Conservation (phyloP, 2,797 vertebrate species). For the Mus caroli region DNA sequence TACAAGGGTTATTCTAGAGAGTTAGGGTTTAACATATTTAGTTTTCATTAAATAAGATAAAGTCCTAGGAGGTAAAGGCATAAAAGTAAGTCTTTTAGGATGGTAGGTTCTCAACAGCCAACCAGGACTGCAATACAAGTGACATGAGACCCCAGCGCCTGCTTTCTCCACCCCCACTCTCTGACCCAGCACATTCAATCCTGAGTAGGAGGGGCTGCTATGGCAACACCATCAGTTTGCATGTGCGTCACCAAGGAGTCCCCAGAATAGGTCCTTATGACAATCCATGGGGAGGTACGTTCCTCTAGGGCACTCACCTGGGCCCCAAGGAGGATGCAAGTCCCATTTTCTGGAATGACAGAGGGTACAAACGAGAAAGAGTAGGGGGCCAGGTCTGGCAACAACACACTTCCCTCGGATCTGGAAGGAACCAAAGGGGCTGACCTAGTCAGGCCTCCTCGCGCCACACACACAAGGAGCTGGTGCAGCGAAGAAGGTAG, state of each 20-base stretch:
- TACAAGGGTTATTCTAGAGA: not conserved
- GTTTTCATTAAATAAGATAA: not conserved
- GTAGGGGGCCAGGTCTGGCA: not conserved
- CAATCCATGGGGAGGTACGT: not conserved
- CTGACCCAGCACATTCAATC: constrained; percentile 58
- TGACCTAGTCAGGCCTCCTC: not conserved
- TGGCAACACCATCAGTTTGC: constrained; percentile 47
- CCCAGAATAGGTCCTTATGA: constrained; percentile 62
- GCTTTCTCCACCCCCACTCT: not conserved
- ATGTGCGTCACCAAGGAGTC: constrained; percentile 43
- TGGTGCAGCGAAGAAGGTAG: not conserved
- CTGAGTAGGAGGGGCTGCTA: constrained; percentile 66
- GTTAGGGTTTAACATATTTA: not conserved
- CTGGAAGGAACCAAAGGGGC: not conserved
- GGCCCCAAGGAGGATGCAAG: not conserved
- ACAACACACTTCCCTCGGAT: not conserved
- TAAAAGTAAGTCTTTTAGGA: not conserved
- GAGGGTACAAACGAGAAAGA: constrained; percentile 23
- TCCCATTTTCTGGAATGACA: not conserved
- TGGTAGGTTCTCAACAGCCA: not conserved
- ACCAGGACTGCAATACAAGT: not conserved
- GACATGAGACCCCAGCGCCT: not conserved
- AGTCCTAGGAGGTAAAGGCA: constrained; percentile 2
- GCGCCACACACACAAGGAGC: not conserved
- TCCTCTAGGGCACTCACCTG: constrained; percentile 19